Evolutionary conservation across 2,113 vertebrate genomes (phyloP), one percentile per base, ranked within the genome.

Genomic region (Pao palembangensis): DNA sequence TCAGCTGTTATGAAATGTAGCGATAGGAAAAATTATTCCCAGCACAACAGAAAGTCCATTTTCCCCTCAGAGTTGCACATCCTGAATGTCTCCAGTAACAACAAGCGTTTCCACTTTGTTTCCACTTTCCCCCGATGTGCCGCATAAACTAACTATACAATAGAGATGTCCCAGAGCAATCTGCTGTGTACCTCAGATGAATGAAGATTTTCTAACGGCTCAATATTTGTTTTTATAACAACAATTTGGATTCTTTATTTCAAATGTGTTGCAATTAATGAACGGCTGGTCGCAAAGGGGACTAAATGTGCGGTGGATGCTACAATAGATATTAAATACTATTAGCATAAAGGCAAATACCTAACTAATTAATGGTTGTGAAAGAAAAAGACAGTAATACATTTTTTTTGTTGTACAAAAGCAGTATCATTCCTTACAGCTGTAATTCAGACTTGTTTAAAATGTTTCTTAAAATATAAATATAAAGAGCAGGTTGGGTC

Each of bases 131-230:
- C 1, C 6, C 20, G 61, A 42, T 14, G 43, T 59, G 62, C 74
- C 21, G 44, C 73, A 82, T 78, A 71, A 65, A 69, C 46, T 64
- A 49, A n/a, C 44, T 6, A 19, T 11, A 59, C n/a, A 43, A 28
- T 21, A 55, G 69, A 73, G 74, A 81, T 67, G 73, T 74, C 75
- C 65, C 10, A 52, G 69, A 28, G 61, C 43, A 69, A 28, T 66
- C 23, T 65, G 25, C 46, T 53, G 25, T 41, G 17, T 34, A 12
- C 34, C 34, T 38, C 34, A 51, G 38, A 20, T 17, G 15, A 67
- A 38, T 61, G 3, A 28, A 25, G 11, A 15, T 8, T 10, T 65
- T 66, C 41, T 17, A 28, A 58, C 44, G 19, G 44, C 51, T 51
- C 21, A 8, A 10, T 13, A 44, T 17, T 17, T 44, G 16, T 44